Evolutionary conservation across 2,888 invertebrate genomes (phyloP).

Genomic region (Psylliodes chrysocephalus): DNA sequence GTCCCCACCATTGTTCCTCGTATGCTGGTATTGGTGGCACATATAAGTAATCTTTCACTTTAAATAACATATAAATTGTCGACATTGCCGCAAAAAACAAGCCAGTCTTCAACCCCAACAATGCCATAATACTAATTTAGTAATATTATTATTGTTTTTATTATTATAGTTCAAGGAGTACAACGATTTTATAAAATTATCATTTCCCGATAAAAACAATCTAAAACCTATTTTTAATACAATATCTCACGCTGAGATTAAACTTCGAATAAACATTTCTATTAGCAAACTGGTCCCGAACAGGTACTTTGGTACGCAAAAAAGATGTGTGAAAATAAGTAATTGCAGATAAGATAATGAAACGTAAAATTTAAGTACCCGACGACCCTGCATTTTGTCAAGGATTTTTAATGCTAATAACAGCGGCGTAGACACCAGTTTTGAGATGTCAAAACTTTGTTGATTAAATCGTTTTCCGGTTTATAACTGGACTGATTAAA

Average conservation of each 20-base stretch:
- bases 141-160: too few relatives aligned
- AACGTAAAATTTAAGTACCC: background rate
- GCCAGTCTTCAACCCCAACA: background rate
- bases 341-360: too few relatives aligned
- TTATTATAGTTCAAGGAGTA: background rate
- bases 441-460: too few relatives aligned
- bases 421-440: too few relatives aligned
- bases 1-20: constrained; percentile 71
- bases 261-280: background rate
- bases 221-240: background rate
- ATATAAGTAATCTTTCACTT: constrained; percentile 23
- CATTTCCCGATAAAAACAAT: background rate
- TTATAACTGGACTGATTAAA: too few relatives aligned
- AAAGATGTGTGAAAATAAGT: background rate
- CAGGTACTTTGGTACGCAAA: background rate
- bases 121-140: background rate
- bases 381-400: background rate
- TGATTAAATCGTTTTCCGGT: too few relatives aligned
- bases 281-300: background rate
- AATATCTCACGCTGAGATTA: background rate
- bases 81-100: background rate
- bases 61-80: background rate
- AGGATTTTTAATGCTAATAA: too few relatives aligned
- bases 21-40: constrained; percentile 49
- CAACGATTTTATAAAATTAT: background rate